Percentiles rank a stretch among this genome's conserved stretches.
These are phyloP conservation scores for Helicoverpa zea DNA, from an alignment of 1,140 invertebrate genomes.

Conservation along the genomic window DNA sequence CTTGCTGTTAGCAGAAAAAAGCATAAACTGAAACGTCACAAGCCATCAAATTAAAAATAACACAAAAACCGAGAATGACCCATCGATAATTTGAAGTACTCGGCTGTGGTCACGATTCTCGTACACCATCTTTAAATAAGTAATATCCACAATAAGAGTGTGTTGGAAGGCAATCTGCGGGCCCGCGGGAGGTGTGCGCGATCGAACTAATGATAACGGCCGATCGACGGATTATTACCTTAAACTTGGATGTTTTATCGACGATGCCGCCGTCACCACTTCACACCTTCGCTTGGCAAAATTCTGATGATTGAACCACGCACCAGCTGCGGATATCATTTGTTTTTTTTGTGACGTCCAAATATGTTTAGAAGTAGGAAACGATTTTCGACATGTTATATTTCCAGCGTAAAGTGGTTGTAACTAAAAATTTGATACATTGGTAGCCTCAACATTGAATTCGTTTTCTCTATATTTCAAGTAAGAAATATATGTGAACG, in stretches of 20 bases:
- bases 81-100: slow-evolving; percentile 21
- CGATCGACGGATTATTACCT: slow-evolving; percentile 85
- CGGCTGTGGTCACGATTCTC: slow-evolving; percentile 43
- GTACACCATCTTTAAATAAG: slow-evolving; percentile 48
- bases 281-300: slow-evolving; percentile 68
- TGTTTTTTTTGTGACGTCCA: slow-evolving; percentile 26
- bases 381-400: background rate
- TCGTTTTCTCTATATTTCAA: slow-evolving; percentile 19
- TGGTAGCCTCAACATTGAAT: background rate
- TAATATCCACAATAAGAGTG: slow-evolving; percentile 77
- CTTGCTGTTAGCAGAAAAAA: background rate
- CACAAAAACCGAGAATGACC: slow-evolving; percentile 18
- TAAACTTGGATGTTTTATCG: slow-evolving; percentile 78
- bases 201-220: slow-evolving; percentile 80
- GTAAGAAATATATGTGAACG: slow-evolving; percentile 19
- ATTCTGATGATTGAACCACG: slow-evolving; percentile 54
- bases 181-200: slow-evolving; percentile 80
- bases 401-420: too few species aligned
- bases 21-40: slow-evolving; percentile 31
- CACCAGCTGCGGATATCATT: slow-evolving; percentile 24
- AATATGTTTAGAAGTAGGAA: slow-evolving; percentile 7
- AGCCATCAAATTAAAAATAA: slow-evolving; percentile 40
- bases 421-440: background rate
- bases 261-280: slow-evolving; percentile 65
- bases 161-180: slow-evolving; percentile 76